Percentiles rank a stretch among this genome's conserved stretches.
These are phyloP conservation scores for Tillus elongatus DNA, from an alignment of 2,888 invertebrate genomes.

Conservation along the genomic window DNA sequence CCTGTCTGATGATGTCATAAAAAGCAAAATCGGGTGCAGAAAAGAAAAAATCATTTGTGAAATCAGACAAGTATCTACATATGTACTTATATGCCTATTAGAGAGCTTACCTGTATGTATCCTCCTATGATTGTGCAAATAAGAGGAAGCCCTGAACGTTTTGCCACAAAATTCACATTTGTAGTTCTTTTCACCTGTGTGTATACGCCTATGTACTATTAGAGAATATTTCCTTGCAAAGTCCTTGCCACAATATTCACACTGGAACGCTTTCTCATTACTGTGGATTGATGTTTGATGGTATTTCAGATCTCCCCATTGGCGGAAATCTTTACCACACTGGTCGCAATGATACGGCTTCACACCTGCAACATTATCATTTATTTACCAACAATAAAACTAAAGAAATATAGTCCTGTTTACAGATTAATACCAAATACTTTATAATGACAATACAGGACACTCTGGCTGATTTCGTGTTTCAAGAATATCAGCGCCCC, in stretches of 20 bases:
- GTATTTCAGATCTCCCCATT: constrained; percentile 83
- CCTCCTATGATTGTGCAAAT: constrained; percentile 72
- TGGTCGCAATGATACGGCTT: constrained; percentile 75
- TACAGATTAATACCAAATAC: no score
- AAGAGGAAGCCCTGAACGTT: constrained; percentile 77
- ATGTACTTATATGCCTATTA: no score
- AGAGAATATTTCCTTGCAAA: constrained; percentile 82
- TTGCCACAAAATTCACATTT: constrained; percentile 77
- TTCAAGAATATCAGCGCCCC: no score
- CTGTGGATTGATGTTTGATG: constrained; percentile 78
- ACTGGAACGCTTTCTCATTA: constrained; percentile 72
- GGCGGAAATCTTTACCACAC: constrained; percentile 71
- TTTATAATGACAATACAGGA: no score
- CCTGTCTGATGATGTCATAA: no score
- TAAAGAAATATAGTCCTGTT: no score
- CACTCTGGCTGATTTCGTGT: no score
- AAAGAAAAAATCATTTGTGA: no score
- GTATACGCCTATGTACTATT: constrained; percentile 75
- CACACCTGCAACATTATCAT: constrained; percentile 52
- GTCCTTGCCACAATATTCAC: constrained; percentile 81
- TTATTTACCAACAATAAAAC: no score
- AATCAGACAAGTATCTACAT: no score
- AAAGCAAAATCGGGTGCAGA: no score
- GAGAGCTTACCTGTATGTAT: constrained; percentile 64
- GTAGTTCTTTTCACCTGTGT: constrained; percentile 81